These are phyloP conservation scores for Phymorhynchus buccinoides DNA, from an alignment of 1,140 invertebrate species.

Conservation along the genomic window DNA sequence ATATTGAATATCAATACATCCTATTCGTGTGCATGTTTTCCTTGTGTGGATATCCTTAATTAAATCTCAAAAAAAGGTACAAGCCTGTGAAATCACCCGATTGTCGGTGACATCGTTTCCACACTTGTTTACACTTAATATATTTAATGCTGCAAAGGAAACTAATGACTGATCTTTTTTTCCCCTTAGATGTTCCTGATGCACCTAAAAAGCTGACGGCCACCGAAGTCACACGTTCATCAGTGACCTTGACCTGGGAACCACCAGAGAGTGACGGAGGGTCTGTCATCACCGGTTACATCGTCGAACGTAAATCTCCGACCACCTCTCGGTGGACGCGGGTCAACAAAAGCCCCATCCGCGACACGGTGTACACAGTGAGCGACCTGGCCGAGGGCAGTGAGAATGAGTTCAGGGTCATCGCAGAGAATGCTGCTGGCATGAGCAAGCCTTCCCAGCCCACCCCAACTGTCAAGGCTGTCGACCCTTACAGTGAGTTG, in stretches of 20 bases:
- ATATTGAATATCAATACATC: too few species aligned
- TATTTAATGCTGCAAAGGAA: too few species aligned
- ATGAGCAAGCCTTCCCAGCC: slow-evolving; percentile 93
- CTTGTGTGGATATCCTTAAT: too few species aligned
- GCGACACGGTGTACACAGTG: slow-evolving; percentile 82
- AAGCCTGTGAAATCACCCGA: too few species aligned
- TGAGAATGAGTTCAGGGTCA: slow-evolving; percentile 96
- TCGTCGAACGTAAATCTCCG: slow-evolving; percentile 88
- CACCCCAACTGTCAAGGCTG: slow-evolving; percentile 88
- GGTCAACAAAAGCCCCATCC: slow-evolving; percentile 79
- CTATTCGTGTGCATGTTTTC: too few species aligned
- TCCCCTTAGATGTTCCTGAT: slow-evolving; percentile 74
- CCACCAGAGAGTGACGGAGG: slow-evolving; percentile 99
- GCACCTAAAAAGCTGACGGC: slow-evolving; percentile 80
- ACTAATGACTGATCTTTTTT: too few species aligned
- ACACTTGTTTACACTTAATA: too few species aligned
- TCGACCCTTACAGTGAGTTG: slow-evolving; percentile 89
- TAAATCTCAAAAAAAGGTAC: too few species aligned
- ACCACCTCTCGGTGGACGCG: slow-evolving; percentile 78
- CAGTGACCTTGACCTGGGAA: slow-evolving; percentile 93
- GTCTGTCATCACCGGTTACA: slow-evolving; percentile 92
- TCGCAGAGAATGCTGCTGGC: slow-evolving; percentile 95
- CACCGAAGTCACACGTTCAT: slow-evolving; percentile 91
- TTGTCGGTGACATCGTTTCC: too few species aligned
- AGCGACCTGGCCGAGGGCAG: slow-evolving; percentile 92